Evolutionary conservation across 1,140 invertebrate species (phyloP).

Genomic region (Macrobrachium rosenbergii): DNA sequence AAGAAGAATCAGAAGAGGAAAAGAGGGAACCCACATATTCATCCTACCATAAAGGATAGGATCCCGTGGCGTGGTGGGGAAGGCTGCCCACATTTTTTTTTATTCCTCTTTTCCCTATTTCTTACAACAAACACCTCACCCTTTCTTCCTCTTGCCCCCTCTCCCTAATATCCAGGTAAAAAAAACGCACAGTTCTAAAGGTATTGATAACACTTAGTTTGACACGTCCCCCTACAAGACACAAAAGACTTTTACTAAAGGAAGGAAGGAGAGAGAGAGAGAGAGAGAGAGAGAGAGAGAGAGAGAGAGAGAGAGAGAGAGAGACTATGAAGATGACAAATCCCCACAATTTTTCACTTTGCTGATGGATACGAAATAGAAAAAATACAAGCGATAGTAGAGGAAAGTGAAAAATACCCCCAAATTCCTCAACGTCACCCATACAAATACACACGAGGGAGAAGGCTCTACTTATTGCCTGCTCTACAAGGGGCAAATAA

Average conservation of each 20-base stretch:
- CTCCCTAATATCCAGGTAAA: not conserved
- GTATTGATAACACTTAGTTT: too few species aligned
- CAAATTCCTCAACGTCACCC: not conserved
- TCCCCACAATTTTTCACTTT: too few species aligned
- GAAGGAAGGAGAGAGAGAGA: not conserved
- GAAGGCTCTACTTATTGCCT: not conserved
- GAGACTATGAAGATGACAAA: too few species aligned
- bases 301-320: not conserved
- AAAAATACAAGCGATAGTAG: too few species aligned
- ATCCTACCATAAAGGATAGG: not conserved
- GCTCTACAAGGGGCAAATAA: not conserved
- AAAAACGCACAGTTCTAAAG: too few species aligned
- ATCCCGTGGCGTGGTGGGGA: not conserved
- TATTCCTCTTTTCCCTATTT: not conserved
- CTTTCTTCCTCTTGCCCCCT: not conserved
- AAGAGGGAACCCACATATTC: constrained; percentile 27
- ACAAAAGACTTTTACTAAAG: not conserved
- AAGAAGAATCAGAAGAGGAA: too few species aligned
- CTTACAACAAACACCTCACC: not conserved
- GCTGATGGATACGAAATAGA: too few species aligned
- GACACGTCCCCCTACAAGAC: not conserved
- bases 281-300: constrained; percentile 7
- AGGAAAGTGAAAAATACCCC: too few species aligned
- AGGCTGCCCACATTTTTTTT: constrained; percentile 13
- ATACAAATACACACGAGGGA: not conserved